Base-by-base conservation (phyloP, 2,797 vertebrate genomes). In the Arrhamphus sclerolepis region DNA sequence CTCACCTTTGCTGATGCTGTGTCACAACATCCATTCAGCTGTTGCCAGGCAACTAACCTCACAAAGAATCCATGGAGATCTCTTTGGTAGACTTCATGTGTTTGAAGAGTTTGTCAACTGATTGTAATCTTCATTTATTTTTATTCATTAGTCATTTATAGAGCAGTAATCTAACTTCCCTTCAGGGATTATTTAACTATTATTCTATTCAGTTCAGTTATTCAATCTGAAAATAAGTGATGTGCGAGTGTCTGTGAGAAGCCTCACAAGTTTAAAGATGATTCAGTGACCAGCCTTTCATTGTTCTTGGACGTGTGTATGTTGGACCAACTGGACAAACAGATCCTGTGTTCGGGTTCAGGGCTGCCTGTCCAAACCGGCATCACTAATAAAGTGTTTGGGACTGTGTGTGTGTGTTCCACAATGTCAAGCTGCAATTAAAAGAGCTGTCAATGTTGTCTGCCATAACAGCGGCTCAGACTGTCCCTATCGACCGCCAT, bases 361-460 rank as follows among this genome's bases (percentile, higher is more conserved):
- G 66, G 59, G 13, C 75, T 56, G 43, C 63, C 61, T 63, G 66
- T 61, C 55, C 72, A 56, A 43, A 65, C 76, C 75, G 77, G 80
- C 86, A 87, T 83, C 74, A 66, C 72, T 84, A 83, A 89, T 86
- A 78, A 89, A 86, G 85, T 66, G 62, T 67, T 4, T 28, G 50
- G 54, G 75, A 41, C 57, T 56, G 66, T 38, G 31, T 41, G 20
- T 44, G 56, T 19, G 50, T 56, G 78, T 66, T 75, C 80, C 73
- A 75, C 67, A 57, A 83, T 91, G 85, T 88, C 83, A 89, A 89
- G 84, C 81, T 87, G 85, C 85, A 90, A 90, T 92, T 91, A 91
- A 89, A 89, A 87, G 77, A 66, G 79, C 78, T 80, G 81, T 89
- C 87, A 83, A 42, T 77, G 79, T 56, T 55, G 80, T 82, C 75